phyloP scores from a whole-genome alignment of 1,140 invertebrate species.

The Atopsyche davidsoni region DNA sequence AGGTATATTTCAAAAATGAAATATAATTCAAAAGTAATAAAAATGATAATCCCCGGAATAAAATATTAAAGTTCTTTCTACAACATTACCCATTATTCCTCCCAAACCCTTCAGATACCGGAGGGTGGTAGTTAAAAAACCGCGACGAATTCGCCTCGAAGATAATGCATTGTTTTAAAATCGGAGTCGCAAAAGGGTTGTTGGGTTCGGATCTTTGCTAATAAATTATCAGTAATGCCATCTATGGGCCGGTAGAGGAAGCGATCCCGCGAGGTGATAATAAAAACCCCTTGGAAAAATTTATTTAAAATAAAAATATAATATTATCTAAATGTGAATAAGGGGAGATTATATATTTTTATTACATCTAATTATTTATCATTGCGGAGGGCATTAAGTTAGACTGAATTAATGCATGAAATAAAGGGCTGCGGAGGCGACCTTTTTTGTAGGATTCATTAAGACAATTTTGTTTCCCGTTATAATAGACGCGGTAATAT shows the following conservation, averaged over 20 bases:
- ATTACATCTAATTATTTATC: slow-evolving; percentile 28
- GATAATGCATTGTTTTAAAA: slow-evolving; percentile 28
- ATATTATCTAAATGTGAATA: neutral
- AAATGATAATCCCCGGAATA: too few relatives aligned
- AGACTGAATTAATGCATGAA: slow-evolving; percentile 15
- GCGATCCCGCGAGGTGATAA: slow-evolving; percentile 11
- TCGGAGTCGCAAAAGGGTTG: slow-evolving; percentile 11
- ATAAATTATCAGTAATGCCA: slow-evolving; percentile 29
- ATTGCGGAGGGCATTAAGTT: slow-evolving; percentile 20
- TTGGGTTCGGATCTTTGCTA: slow-evolving; percentile 26
- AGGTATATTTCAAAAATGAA: too few relatives aligned
- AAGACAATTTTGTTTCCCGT: too few relatives aligned
- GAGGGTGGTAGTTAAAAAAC: slow-evolving; percentile 10
- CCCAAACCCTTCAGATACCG: too few relatives aligned
- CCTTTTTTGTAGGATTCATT: slow-evolving; percentile 8
- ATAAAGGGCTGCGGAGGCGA: slow-evolving; percentile 11
- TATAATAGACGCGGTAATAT: too few relatives aligned
- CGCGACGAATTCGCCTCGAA: slow-evolving; percentile 16
- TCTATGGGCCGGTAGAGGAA: slow-evolving; percentile 23
- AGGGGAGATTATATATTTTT: slow-evolving; percentile 27
- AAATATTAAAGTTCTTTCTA: too few relatives aligned
- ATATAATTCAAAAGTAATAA: too few relatives aligned
- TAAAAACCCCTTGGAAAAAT: slow-evolving; percentile 14
- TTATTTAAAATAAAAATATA: neutral
- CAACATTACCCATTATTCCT: too few relatives aligned